Percentiles rank a stretch among this genome's conserved stretches.
Conservation (phyloP, 92 coral and sea anemone species). For the Desmophyllum pertusum region DNA sequence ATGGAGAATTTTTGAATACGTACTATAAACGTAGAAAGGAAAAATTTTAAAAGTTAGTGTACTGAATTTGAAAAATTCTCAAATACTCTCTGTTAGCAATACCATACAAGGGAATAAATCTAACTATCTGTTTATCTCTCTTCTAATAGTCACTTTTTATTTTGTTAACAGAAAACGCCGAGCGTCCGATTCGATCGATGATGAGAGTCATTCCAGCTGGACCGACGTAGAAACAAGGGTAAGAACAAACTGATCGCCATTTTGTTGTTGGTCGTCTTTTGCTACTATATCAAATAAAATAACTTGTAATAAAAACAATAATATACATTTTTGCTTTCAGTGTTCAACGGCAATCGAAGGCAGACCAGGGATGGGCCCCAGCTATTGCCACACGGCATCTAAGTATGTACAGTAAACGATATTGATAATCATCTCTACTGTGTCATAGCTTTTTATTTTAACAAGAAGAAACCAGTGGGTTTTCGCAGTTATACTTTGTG, state of each 20-base stretch:
- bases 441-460: background rate
- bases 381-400: conserved; percentile 74
- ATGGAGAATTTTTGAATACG: no score
- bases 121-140: background rate
- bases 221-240: conserved; percentile 98
- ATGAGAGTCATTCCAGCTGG: conserved; percentile 83
- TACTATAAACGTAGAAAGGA: no score
- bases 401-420: conserved; percentile 68
- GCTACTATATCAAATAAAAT: background rate
- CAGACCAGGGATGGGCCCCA: conserved; percentile 79
- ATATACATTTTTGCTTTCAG: conserved; percentile 50
- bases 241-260: conserved; percentile 12
- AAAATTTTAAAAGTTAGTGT: no score
- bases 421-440: background rate
- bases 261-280: background rate
- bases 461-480: background rate
- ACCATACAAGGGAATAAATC: no score
- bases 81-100: background rate
- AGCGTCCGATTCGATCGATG: conserved; percentile 74
- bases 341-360: conserved; percentile 95
- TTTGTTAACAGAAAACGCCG: conserved; percentile 75
- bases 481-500: no score
- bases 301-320: background rate
- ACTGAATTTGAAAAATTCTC: no score
- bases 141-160: background rate